phyloP scores from a whole-genome alignment of 1,140 invertebrate genomes.

The Helicoverpa armigera region DNA sequence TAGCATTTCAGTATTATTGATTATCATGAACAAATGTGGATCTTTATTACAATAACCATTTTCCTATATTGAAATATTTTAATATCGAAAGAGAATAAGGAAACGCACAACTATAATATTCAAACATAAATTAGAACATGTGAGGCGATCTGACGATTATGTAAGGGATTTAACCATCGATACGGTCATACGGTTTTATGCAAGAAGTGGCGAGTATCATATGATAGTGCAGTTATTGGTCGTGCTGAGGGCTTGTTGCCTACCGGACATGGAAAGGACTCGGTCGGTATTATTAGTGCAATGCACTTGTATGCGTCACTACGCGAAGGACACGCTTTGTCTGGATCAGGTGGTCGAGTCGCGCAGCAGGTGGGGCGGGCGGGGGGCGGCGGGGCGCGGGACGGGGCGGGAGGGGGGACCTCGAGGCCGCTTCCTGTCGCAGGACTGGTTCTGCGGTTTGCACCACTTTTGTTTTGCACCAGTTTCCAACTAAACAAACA shows the following conservation, averaged over 20 bases:
- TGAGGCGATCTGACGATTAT: slow-evolving; percentile 29
- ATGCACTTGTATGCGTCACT: slow-evolving; percentile 83
- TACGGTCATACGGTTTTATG: slow-evolving; percentile 28
- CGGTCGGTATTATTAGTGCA: slow-evolving; percentile 75
- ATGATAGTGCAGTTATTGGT: slow-evolving; percentile 21
- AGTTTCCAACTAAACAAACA: slow-evolving; percentile 77
- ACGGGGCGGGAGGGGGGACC: slow-evolving; percentile 53
- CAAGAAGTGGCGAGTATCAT: slow-evolving; percentile 28
- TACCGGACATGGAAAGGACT: slow-evolving; percentile 78
- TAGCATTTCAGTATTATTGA: neutral
- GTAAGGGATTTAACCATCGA: slow-evolving; percentile 39
- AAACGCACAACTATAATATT: slow-evolving; percentile 27
- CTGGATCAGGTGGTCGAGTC: slow-evolving; percentile 81
- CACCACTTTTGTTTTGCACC: slow-evolving; percentile 82
- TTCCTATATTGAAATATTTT: slow-evolving; percentile 25
- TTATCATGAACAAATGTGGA: neutral
- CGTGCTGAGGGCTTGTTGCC: slow-evolving; percentile 59
- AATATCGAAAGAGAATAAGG: slow-evolving; percentile 22
- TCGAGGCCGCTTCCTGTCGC: slow-evolving; percentile 84
- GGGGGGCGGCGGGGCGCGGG: slow-evolving; percentile 47
- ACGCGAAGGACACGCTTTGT: slow-evolving; percentile 83
- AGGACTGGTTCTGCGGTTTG: slow-evolving; percentile 83
- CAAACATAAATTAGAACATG: slow-evolving; percentile 35
- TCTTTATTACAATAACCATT: neutral
- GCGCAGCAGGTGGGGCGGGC: slow-evolving; percentile 55